Evolutionary conservation across 1,140 invertebrate species (phyloP), one percentile per base, ranked within the genome.

Genomic region (Carcinoscorpius rotundicauda): DNA sequence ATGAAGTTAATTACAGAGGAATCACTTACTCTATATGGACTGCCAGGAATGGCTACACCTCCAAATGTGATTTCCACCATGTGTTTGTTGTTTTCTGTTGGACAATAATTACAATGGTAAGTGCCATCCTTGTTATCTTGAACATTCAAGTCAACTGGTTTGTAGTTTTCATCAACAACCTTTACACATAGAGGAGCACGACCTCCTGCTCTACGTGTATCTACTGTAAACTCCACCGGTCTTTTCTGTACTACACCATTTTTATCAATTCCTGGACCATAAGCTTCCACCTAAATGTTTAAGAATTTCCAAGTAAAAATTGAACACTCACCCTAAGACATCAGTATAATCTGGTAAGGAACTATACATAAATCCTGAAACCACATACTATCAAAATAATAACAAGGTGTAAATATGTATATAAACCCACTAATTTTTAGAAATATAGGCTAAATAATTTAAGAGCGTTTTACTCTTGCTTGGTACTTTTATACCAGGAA

Each of bases 1-100:
- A 29, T 1, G 29, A 29, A 29, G 29, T 29, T 29, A 29, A 29
- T 55, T 58, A 8, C 11, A 3, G 51, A 29, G 29, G 29, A 29
- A 29, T 29, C 29, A 55, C 53, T 55, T 55, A 55, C 53, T n/a
- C 53, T 55, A 55, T 8, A 55, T 3, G 92, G 92, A 60, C 89
- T 91, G 69, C 91, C 86, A 63, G 86, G 86, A 2, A 89, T 85
- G 3, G 88, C 86, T 1, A 93, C 87, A 5, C 87, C 87, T 49
- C 90, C 91, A 74, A 89, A 93, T 67, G 88, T 88, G 3, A 93
- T 87, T 78, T 83, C 82, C 9, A 94, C 82, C 11, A 87, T 87
- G 71, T 94, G 90, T 70, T 89, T 87, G 49, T 83, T 83, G 5
- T 83, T 82, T n/a, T 81, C 82, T 60, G 82, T 87, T n/a, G 91